Conservation (phyloP, 2,797 vertebrate genomes). For the Sitta carolinensis region DNA sequence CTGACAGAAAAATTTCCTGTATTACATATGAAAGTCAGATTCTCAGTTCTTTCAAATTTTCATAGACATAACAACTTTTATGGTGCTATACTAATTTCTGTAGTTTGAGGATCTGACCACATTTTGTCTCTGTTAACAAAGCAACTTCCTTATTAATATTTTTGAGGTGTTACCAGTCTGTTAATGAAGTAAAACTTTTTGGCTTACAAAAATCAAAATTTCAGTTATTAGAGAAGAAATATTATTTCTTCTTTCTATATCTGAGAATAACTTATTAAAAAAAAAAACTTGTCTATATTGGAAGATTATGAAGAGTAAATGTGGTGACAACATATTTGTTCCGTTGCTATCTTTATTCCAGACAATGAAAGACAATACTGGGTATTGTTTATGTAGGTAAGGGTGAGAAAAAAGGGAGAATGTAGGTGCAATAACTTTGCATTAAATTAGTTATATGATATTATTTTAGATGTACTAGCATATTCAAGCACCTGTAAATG, state of each 20-base stretch:
- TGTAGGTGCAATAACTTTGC: neutral
- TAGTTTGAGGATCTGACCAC: neutral
- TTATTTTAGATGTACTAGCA: neutral
- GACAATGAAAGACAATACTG: neutral
- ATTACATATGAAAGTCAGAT: neutral
- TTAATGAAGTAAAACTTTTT: neutral
- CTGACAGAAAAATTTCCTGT: neutral
- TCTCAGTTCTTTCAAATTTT: conserved; percentile 22
- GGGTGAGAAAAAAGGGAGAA: neutral
- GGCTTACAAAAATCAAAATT: neutral
- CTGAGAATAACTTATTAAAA: neutral
- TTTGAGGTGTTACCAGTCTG: neutral
- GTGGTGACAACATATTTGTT: neutral
- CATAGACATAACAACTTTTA: neutral
- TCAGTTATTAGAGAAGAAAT: neutral
- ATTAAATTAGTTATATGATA: neutral
- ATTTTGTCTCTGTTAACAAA: neutral
- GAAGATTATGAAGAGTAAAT: neutral
- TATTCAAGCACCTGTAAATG: neutral
- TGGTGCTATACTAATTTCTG: conserved; percentile 32
- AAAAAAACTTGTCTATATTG: neutral
- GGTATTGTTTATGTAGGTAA: neutral
- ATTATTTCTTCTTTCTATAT: neutral
- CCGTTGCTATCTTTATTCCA: neutral
- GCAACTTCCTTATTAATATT: neutral